phyloP scores from a whole-genome alignment of 1,140 invertebrate species.

The Harpegnathos saltator region DNA sequence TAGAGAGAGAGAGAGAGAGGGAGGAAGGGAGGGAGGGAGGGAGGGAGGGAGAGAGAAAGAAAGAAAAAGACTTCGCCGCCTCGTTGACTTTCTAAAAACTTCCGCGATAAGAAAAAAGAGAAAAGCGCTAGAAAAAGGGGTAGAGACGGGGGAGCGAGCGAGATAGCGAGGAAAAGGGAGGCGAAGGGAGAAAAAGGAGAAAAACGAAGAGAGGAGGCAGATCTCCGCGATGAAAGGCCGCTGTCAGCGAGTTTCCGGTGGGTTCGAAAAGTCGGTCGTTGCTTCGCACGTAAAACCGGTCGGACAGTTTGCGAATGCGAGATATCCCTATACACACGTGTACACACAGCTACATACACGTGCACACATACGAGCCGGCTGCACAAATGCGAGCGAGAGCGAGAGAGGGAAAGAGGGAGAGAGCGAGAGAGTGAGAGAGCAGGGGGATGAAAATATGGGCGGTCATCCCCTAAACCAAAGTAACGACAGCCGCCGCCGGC shows the following conservation, averaged over 20 bases:
- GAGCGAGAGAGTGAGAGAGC: neutral
- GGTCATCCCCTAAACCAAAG: slow-evolving; percentile 77
- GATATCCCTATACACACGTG: slow-evolving; percentile 46
- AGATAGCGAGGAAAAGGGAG: neutral
- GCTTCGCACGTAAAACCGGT: slow-evolving; percentile 67
- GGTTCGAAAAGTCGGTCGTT: slow-evolving; percentile 69
- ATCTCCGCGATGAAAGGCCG: slow-evolving; percentile 65
- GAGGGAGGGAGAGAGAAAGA: too few species aligned
- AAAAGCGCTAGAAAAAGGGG: neutral
- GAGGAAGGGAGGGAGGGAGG: too few species aligned
- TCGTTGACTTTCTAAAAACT: slow-evolving; percentile 63
- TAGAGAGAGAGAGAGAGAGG: too few species aligned
- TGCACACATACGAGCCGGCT: neutral
- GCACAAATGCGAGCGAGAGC: neutral
- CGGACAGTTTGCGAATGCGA: slow-evolving; percentile 50
- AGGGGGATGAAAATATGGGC: slow-evolving; percentile 72
- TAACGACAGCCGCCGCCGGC: slow-evolving; percentile 74
- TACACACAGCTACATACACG: slow-evolving; percentile 16
- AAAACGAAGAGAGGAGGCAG: slow-evolving; percentile 24
- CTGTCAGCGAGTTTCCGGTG: slow-evolving; percentile 70
- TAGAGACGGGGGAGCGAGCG: neutral
- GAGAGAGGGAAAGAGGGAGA: neutral
- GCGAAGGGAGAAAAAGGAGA: neutral
- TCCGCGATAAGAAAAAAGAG: slow-evolving; percentile 32
- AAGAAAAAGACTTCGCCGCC: slow-evolving; percentile 31